Evolutionary conservation across 2,113 vertebrate genomes (phyloP).

Genomic region (Hoplias malabaricus): DNA sequence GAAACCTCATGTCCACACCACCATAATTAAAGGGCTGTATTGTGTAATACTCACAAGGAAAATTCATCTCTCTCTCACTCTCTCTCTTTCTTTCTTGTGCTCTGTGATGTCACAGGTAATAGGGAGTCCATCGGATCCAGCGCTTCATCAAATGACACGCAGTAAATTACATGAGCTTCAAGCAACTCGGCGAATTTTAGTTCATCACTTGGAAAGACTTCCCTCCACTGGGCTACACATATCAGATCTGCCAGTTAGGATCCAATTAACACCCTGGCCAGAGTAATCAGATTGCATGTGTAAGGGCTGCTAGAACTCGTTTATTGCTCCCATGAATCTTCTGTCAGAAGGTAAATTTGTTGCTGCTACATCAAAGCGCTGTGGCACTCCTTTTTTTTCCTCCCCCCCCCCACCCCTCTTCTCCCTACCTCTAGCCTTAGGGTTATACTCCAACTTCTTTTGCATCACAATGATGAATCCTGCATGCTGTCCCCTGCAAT

Average conservation of each 20-base stretch:
- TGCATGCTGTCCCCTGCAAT: conserved; percentile 80
- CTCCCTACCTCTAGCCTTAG: conserved; percentile 76
- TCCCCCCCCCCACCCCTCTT: conserved; percentile 55
- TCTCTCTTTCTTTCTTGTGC: conserved; percentile 68
- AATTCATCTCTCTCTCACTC: conserved; percentile 4
- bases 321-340: conserved; percentile 98
- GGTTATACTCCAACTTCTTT: conserved; percentile 92
- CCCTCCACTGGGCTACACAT: conserved; percentile 90
- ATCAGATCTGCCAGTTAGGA: conserved; percentile 99
- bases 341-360: conserved; percentile 98
- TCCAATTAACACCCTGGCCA: conserved; percentile 99
- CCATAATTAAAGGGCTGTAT: conserved; percentile 30
- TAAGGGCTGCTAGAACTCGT: conserved; percentile 94
- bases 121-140: conserved; percentile 95
- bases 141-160: conserved; percentile 98
- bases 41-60: conserved; percentile 16
- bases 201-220: conserved; percentile 98
- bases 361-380: conserved; percentile 93
- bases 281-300: conserved; percentile 98
- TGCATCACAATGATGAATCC: conserved; percentile 85
- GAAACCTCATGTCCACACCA: conserved; percentile 8
- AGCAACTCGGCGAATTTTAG: conserved; percentile 98
- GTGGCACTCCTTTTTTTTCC: conserved; percentile 70
- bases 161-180: conserved; percentile 99
- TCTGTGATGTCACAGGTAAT: conserved; percentile 94